Evolutionary conservation across 1,140 invertebrate genomes (phyloP).

Genomic region (Drosophila parvula): DNA sequence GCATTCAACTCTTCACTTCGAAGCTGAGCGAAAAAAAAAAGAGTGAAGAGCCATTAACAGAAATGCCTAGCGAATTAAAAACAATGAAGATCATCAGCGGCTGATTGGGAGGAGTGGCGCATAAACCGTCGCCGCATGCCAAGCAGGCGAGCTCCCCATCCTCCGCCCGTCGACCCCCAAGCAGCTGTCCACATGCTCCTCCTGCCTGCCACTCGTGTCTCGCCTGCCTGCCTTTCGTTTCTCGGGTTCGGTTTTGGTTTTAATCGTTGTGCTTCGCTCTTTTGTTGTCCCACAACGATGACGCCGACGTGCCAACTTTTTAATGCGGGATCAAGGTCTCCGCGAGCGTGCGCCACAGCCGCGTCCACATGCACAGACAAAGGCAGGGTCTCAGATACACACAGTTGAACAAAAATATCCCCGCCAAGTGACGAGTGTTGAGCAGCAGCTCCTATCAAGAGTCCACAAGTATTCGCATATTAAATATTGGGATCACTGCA

Average conservation of each 20-base stretch:
- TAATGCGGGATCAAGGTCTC: slow-evolving; percentile 82
- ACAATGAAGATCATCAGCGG: slow-evolving; percentile 74
- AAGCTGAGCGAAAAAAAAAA: slow-evolving; percentile 8
- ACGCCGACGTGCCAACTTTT: slow-evolving; percentile 74
- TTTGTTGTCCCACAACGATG: slow-evolving; percentile 46
- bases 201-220: slow-evolving; percentile 39
- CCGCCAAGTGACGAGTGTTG: slow-evolving; percentile 9
- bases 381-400: slow-evolving; percentile 11
- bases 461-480: not conserved
- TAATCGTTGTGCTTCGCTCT: slow-evolving; percentile 31
- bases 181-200: slow-evolving; percentile 57
- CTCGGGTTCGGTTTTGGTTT: slow-evolving; percentile 30
- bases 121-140: slow-evolving; percentile 66
- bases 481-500: not conserved
- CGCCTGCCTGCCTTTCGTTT: slow-evolving; percentile 33
- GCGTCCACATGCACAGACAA: slow-evolving; percentile 13
- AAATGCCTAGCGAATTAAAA: slow-evolving; percentile 69
- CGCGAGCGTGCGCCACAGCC: slow-evolving; percentile 40
- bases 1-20: slow-evolving; percentile 19
- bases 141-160: slow-evolving; percentile 28
- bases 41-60: slow-evolving; percentile 25
- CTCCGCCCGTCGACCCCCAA: slow-evolving; percentile 5
- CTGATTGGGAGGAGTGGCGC: slow-evolving; percentile 70
- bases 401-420: not conserved
- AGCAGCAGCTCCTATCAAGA: slow-evolving; percentile 16